These are phyloP conservation scores for Caenorhabditis latens DNA, from an alignment of 1,140 invertebrate genomes.

Conservation along the genomic window DNA sequence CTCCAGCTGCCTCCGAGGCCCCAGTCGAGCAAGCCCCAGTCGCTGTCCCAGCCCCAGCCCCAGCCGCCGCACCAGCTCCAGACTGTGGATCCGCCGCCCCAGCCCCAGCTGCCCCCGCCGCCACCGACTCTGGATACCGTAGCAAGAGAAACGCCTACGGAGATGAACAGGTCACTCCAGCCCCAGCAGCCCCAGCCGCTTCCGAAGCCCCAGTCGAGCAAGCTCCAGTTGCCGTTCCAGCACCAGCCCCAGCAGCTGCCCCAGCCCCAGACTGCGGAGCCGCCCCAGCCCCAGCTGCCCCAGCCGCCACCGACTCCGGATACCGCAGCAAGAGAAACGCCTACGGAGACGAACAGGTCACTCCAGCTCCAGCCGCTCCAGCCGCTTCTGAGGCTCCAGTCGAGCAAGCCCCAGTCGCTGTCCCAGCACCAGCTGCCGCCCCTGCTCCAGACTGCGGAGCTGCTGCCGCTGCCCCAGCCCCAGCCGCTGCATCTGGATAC, in stretches of 20 bases:
- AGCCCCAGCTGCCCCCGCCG: background rate
- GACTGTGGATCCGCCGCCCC: background rate
- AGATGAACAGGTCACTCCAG: slow-evolving; percentile 56
- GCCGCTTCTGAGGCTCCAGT: slow-evolving; percentile 4
- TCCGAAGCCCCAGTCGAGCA: slow-evolving; percentile 25
- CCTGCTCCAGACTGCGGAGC: slow-evolving; percentile 11
- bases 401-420: slow-evolving; percentile 48
- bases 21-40: slow-evolving; percentile 51
- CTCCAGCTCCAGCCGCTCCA: slow-evolving; percentile 41
- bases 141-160: slow-evolving; percentile 58
- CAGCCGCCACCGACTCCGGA: slow-evolving; percentile 20
- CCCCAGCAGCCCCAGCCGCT: slow-evolving; percentile 29
- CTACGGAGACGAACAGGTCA: slow-evolving; percentile 56
- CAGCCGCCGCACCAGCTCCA: slow-evolving; percentile 45
- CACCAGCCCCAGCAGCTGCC: slow-evolving; percentile 22
- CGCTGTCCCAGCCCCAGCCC: slow-evolving; percentile 22
- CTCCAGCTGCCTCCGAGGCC: background rate
- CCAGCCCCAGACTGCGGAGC: slow-evolving; percentile 34
- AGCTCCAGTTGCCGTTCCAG: slow-evolving; percentile 39
- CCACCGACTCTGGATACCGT: slow-evolving; percentile 52
- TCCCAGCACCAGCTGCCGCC: slow-evolving; percentile 16
- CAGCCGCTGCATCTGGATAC: slow-evolving; percentile 46
- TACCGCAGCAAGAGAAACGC: slow-evolving; percentile 57
- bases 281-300: background rate
- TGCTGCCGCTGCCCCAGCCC: slow-evolving; percentile 17